Percentiles rank a stretch among this genome's conserved stretches.
Conservation (phyloP, 2,113 vertebrate species). For the Myxocyprinus asiaticus region DNA sequence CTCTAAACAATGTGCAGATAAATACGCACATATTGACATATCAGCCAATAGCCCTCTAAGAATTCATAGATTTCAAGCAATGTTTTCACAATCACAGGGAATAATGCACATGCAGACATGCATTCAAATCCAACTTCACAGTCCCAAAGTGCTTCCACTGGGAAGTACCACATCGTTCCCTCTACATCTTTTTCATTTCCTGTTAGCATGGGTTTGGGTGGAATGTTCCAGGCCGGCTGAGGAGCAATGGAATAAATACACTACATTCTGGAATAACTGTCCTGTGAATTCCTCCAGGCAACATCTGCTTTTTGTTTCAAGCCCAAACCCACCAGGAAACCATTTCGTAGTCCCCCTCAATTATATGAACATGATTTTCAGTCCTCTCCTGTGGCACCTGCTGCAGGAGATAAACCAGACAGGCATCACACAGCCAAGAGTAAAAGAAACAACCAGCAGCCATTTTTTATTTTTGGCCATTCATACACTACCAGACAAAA, state of each 20-base stretch:
- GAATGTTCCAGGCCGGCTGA: conserved; percentile 31
- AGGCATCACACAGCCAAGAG: conserved; percentile 2
- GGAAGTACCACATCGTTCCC: conserved; percentile 34
- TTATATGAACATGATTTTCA: conserved; percentile 29
- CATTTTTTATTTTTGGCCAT: too few relatives aligned
- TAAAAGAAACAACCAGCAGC: conserved; percentile 14
- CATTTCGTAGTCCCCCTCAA: conserved; percentile 27
- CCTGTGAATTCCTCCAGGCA: conserved; percentile 30
- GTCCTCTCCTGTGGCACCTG: conserved; percentile 18
- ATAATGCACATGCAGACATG: too few relatives aligned
- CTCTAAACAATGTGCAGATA: too few relatives aligned
- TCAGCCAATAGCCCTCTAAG: too few relatives aligned
- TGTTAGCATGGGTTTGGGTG: conserved; percentile 13
- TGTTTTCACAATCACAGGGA: too few relatives aligned
- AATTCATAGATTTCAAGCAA: too few relatives aligned
- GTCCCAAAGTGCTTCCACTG: conserved; percentile 20
- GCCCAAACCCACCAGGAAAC: conserved; percentile 19
- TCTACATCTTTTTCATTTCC: conserved; percentile 54
- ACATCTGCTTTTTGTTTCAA: conserved; percentile 35
- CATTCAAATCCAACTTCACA: background rate
- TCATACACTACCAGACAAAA: too few relatives aligned
- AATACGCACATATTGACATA: too few relatives aligned
- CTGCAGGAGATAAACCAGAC: conserved; percentile 10
- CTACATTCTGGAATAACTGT: conserved; percentile 31
- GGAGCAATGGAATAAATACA: conserved; percentile 21